Conservation (phyloP, 2,113 vertebrate genomes). For the Crotalus horridus region DNA sequence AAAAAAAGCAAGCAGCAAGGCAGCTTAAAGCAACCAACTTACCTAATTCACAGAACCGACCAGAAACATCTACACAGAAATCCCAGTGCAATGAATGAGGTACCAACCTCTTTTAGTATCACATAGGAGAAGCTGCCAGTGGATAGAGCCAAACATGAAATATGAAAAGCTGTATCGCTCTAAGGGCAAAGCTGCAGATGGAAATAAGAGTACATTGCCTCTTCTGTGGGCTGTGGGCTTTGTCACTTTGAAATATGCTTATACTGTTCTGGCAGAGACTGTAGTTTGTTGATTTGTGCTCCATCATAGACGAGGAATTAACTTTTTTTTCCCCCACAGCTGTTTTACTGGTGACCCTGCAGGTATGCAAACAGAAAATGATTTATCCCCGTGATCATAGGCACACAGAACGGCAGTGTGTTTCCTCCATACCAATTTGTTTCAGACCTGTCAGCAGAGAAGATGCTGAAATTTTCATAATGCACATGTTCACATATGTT, state of each 20-base stretch:
- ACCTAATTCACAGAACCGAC: neutral
- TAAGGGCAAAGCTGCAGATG: neutral
- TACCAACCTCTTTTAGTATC: neutral
- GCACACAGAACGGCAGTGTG: slow-evolving; percentile 15
- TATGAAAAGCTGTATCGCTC: neutral
- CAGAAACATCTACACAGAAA: neutral
- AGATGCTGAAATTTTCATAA: slow-evolving; percentile 13
- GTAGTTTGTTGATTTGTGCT: slow-evolving; percentile 27
- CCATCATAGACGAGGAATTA: slow-evolving; percentile 16
- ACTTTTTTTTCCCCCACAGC: neutral
- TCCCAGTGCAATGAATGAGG: slow-evolving; percentile 4
- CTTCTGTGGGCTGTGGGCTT: neutral
- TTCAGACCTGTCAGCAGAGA: slow-evolving; percentile 4
- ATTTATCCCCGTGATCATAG: neutral
- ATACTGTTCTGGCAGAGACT: neutral
- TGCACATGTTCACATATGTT: neutral
- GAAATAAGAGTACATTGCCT: neutral
- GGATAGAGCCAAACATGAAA: neutral
- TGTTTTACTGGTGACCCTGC: slow-evolving; percentile 10
- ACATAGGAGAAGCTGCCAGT: neutral
- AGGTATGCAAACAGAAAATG: slow-evolving; percentile 56
- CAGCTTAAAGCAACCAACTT: neutral
- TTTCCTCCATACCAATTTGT: neutral
- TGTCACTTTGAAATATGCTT: neutral
- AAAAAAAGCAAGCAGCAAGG: neutral